phyloP scores from a whole-genome alignment of 2,888 invertebrate genomes.

The Paralinhomoeus sp. region DNA sequence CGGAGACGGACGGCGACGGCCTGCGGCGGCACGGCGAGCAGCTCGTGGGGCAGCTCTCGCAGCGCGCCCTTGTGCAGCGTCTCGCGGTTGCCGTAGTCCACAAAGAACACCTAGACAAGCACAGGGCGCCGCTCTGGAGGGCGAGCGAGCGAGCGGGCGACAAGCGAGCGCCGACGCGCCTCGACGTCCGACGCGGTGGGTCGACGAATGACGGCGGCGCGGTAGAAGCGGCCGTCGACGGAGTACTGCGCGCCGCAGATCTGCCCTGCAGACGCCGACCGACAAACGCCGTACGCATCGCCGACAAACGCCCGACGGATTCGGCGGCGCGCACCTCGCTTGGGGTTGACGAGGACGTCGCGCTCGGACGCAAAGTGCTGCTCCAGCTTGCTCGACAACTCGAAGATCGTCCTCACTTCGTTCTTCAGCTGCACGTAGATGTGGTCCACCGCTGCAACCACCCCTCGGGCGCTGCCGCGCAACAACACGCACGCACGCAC shows the following conservation, averaged over 20 bases:
- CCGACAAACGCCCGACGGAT: no score
- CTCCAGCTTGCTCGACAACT: not conserved
- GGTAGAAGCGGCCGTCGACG: not conserved
- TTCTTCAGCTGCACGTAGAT: conserved; percentile 3
- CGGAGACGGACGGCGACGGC: not conserved
- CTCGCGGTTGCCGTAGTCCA: conserved; percentile 4
- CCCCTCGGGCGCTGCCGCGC: no score
- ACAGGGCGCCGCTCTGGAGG: no score
- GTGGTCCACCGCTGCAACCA: not conserved
- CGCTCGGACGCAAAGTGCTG: no score
- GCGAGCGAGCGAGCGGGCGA: no score
- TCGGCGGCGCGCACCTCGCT: no score
- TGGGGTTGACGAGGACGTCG: no score
- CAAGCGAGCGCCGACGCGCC: no score
- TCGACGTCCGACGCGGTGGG: not conserved
- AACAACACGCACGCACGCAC: no score
- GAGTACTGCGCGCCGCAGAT: conserved; percentile 1
- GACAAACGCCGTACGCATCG: no score
- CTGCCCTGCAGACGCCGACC: not conserved
- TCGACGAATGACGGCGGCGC: not conserved
- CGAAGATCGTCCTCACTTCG: not conserved
- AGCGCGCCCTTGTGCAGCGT: not conserved
- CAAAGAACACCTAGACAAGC: conserved; percentile 4
- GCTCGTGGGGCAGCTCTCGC: not conserved
- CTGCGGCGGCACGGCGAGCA: not conserved